A percentile compares a stretch with the other conserved stretches of the same genome.
Conservation (phyloP, 2,888 invertebrate genomes). For the Sphaerophoria taeniata region DNA sequence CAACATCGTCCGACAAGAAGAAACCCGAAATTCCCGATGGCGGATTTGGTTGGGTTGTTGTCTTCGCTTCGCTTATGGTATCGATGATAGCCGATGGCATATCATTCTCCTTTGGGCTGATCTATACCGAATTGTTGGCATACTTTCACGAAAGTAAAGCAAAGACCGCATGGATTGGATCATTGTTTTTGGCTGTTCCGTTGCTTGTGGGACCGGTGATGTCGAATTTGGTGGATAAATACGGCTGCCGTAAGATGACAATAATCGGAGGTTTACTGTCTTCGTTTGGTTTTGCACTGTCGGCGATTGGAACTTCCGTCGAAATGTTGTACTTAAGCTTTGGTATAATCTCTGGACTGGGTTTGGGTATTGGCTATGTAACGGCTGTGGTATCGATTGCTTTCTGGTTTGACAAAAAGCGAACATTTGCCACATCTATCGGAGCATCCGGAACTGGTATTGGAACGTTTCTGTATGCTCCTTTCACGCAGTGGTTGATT, state of each 20-base stretch:
- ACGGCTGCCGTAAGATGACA: slow-evolving; percentile 92
- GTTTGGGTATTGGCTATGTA: slow-evolving; percentile 92
- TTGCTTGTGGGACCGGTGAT: slow-evolving; percentile 92
- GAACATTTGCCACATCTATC: slow-evolving; percentile 93
- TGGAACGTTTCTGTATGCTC: slow-evolving; percentile 94
- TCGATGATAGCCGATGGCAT: slow-evolving; percentile 96
- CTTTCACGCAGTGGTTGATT: slow-evolving; percentile 90
- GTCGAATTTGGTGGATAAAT: slow-evolving; percentile 92
- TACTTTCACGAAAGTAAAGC: slow-evolving; percentile 92
- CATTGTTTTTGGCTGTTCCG: slow-evolving; percentile 94
- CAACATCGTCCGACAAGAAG: slow-evolving; percentile 80
- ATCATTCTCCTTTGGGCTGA: slow-evolving; percentile 95
- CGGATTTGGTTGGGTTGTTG: slow-evolving; percentile 85
- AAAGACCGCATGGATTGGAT: slow-evolving; percentile 95
- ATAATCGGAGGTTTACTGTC: slow-evolving; percentile 89
- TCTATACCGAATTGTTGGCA: slow-evolving; percentile 92
- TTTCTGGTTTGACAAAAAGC: slow-evolving; percentile 95
- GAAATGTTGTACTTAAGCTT: slow-evolving; percentile 93
- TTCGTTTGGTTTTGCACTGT: slow-evolving; percentile 89
- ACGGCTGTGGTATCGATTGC: slow-evolving; percentile 96
- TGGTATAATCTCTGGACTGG: slow-evolving; percentile 92
- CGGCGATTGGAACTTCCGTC: slow-evolving; percentile 88
- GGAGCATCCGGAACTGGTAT: slow-evolving; percentile 95
- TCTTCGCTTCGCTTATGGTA: slow-evolving; percentile 91
- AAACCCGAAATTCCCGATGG: slow-evolving; percentile 82